Conservation (phyloP, 2,797 vertebrate genomes). For the Carcharodon carcharias region DNA sequence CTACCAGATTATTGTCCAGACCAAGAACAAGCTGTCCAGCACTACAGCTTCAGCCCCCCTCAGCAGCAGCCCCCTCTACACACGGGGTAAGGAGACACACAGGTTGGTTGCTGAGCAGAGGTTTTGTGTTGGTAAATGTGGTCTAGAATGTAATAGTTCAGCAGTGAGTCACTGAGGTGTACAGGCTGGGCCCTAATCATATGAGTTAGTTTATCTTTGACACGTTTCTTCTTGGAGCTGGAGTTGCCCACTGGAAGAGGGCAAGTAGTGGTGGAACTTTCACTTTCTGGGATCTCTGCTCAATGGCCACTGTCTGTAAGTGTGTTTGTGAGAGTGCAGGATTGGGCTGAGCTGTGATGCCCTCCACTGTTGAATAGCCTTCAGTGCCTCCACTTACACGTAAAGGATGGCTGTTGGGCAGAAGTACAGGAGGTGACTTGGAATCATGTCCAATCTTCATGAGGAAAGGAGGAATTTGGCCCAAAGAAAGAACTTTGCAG, state of each 20-base stretch:
- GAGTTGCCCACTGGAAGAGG: not conserved
- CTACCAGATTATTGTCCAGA: slow-evolving; percentile 91
- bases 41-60: slow-evolving; percentile 67
- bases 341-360: not conserved
- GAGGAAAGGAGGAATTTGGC: not conserved
- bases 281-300: not conserved
- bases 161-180: not conserved
- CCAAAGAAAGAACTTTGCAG: not conserved
- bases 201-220: not conserved
- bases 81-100: slow-evolving; percentile 63
- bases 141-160: not conserved
- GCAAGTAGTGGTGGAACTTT: not conserved
- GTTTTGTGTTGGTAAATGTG: not conserved
- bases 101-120: not conserved
- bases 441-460: too few relatives aligned
- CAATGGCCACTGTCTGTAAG: not conserved
- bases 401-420: not conserved
- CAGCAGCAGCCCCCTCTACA: slow-evolving; percentile 93
- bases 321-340: not conserved
- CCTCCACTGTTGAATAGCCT: not conserved
- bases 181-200: not conserved
- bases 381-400: not conserved
- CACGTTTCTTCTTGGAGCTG: not conserved
- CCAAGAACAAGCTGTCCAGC: slow-evolving; percentile 67
- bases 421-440: not conserved